These are phyloP conservation scores for Conistra vaccinii DNA, from an alignment of 2,888 invertebrate genomes.

Conservation along the genomic window DNA sequence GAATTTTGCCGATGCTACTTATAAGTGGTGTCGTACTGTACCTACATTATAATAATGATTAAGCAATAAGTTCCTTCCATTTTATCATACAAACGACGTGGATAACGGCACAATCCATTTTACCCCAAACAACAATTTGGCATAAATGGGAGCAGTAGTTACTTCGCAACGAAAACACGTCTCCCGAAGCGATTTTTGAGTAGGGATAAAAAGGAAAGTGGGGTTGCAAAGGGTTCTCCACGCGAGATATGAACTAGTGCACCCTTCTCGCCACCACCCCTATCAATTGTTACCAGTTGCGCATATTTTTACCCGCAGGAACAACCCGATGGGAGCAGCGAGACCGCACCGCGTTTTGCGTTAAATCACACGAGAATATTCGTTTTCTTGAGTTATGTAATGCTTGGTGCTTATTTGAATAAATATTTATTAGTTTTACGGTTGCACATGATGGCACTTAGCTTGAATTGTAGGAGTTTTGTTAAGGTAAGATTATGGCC, in stretches of 20 bases:
- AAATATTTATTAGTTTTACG: constrained; percentile 54
- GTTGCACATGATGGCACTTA: constrained; percentile 27
- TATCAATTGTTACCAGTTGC: constrained; percentile 88
- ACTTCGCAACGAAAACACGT: constrained; percentile 82
- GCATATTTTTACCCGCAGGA: constrained; percentile 85
- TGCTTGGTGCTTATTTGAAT: constrained; percentile 49
- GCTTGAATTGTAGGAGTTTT: constrained; percentile 25
- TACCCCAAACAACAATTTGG: constrained; percentile 75
- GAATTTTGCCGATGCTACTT: too few relatives aligned
- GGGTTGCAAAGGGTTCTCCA: constrained; percentile 84
- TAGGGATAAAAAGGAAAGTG: constrained; percentile 85
- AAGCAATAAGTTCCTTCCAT: constrained; percentile 25
- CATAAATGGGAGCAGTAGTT: constrained; percentile 86
- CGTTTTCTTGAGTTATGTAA: constrained; percentile 53
- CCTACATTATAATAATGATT: constrained; percentile 34
- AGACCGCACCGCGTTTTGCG: constrained; percentile 68
- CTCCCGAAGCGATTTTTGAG: constrained; percentile 86
- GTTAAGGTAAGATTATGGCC: constrained; percentile 12
- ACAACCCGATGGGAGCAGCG: constrained; percentile 72
- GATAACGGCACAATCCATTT: constrained; percentile 69
- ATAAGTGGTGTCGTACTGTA: too few relatives aligned
- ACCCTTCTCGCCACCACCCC: constrained; percentile 80
- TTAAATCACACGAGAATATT: constrained; percentile 70
- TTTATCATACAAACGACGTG: constrained; percentile 55
- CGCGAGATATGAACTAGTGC: constrained; percentile 82